Evolutionary conservation across 2,113 vertebrate genomes (phyloP).

Genomic region (Anas platyrhynchos): DNA sequence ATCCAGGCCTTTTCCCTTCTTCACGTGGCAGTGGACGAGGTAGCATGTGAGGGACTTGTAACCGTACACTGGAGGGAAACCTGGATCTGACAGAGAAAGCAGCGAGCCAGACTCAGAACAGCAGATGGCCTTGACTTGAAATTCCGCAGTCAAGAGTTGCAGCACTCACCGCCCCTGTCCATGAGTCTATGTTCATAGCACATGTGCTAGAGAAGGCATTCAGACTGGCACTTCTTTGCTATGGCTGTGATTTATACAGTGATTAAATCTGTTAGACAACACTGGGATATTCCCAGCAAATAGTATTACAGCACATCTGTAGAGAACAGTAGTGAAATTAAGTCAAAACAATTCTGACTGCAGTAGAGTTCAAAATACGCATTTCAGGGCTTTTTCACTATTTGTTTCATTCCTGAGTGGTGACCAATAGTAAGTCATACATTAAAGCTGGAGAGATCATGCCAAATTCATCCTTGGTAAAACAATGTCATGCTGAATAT

Average conservation of each 20-base stretch:
- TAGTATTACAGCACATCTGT: rapidly evolving
- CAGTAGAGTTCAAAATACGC: neutral
- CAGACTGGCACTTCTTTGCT: neutral
- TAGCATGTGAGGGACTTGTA: neutral
- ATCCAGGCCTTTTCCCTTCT: neutral
- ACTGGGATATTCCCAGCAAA: neutral
- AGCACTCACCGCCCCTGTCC: neutral
- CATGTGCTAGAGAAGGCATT: rapidly evolving
- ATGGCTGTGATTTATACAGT: neutral
- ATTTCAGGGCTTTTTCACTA: neutral
- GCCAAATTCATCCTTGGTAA: neutral
- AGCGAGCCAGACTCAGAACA: neutral
- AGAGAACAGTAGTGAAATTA: neutral
- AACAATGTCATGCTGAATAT: rapidly evolving
- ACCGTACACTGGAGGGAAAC: neutral
- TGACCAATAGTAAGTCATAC: neutral
- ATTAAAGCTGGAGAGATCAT: neutral
- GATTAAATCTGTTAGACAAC: neutral
- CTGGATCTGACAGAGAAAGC: neutral
- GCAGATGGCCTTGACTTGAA: neutral
- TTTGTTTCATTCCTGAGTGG: neutral
- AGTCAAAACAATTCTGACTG: neutral
- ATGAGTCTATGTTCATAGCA: neutral
- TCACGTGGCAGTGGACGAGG: neutral
- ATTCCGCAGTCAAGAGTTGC: neutral